phyloP scores from a whole-genome alignment of 2,888 invertebrate species.

The Caenorhabditis japonica region DNA sequence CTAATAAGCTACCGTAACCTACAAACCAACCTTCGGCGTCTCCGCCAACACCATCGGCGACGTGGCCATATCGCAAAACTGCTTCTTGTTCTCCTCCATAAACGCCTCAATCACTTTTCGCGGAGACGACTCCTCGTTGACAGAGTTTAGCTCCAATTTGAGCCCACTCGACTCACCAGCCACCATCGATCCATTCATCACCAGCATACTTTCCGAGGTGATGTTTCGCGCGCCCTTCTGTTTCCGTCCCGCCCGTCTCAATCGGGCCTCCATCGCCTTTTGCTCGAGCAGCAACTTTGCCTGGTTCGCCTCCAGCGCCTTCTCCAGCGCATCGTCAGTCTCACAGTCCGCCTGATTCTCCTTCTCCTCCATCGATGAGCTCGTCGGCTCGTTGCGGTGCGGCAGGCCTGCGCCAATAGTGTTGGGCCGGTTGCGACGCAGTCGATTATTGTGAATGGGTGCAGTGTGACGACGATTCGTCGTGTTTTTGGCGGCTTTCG shows the following conservation, averaged over 20 bases:
- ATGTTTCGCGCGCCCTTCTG: conserved; percentile 4
- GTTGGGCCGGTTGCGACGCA: conserved; percentile 55
- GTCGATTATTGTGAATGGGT: conserved; percentile 41
- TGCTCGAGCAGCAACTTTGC: conserved; percentile 37
- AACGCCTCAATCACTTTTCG: not conserved
- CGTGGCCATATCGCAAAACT: conserved; percentile 40
- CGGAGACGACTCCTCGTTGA: conserved; percentile 10
- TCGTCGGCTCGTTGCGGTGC: conserved; percentile 13
- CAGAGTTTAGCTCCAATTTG: not conserved
- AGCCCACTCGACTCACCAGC: not conserved
- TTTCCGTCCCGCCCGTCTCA: conserved; percentile 25
- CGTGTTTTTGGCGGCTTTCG: not conserved
- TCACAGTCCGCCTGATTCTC: conserved; percentile 45
- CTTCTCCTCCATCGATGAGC: conserved; percentile 43
- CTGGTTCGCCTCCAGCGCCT: not conserved
- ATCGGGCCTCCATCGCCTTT: conserved; percentile 35
- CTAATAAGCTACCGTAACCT: too few species aligned
- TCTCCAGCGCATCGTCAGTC: conserved; percentile 32
- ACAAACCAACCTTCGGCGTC: conserved; percentile 18
- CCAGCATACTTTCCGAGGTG: conserved; percentile 33
- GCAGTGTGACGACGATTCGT: conserved; percentile 47
- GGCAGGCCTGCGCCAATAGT: conserved; percentile 54
- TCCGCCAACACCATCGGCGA: conserved; percentile 42
- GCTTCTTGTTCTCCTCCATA: conserved; percentile 23
- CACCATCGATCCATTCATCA: conserved; percentile 41